Conservation (phyloP, 2,888 invertebrate species). For the Adelphocoris suturalis region DNA sequence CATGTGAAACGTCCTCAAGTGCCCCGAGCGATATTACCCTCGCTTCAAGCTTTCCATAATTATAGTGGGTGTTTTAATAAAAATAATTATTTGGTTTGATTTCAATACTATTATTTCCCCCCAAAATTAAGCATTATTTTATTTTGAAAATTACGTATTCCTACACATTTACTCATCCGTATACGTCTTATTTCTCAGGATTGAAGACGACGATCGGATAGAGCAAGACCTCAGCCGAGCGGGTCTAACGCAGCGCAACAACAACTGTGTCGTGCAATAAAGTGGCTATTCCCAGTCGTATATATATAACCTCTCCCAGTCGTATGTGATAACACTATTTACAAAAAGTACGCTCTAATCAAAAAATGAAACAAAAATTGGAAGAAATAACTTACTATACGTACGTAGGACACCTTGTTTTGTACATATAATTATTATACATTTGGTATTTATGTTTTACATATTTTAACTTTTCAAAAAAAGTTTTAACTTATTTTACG, state of each 20-base stretch:
- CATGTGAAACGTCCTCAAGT: too few species aligned
- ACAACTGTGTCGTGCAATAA: constrained; percentile 92
- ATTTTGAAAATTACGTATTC: too few species aligned
- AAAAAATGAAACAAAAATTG: constrained; percentile 18
- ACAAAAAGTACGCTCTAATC: not conserved
- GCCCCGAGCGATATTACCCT: too few species aligned
- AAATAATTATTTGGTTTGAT: too few species aligned
- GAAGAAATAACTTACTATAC: not conserved
- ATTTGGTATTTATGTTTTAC: not conserved
- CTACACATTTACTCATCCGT: not conserved
- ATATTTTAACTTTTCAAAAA: not conserved
- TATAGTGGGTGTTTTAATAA: too few species aligned
- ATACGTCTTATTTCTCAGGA: constrained; percentile 81
- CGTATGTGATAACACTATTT: constrained; percentile 4
- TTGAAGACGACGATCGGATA: constrained; percentile 95
- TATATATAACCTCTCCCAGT: constrained; percentile 21
- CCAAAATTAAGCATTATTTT: too few species aligned
- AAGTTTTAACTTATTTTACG: not conserved
- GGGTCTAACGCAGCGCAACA: constrained; percentile 86
- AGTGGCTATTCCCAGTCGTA: not conserved
- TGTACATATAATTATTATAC: constrained; percentile 29
- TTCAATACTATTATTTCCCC: too few species aligned
- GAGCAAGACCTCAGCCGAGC: constrained; percentile 89
- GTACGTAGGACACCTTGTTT: constrained; percentile 22
- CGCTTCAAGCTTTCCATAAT: too few species aligned